Evolutionary conservation across 2,797 vertebrate species (phyloP).

Genomic region (Enteromius viviparus): DNA sequence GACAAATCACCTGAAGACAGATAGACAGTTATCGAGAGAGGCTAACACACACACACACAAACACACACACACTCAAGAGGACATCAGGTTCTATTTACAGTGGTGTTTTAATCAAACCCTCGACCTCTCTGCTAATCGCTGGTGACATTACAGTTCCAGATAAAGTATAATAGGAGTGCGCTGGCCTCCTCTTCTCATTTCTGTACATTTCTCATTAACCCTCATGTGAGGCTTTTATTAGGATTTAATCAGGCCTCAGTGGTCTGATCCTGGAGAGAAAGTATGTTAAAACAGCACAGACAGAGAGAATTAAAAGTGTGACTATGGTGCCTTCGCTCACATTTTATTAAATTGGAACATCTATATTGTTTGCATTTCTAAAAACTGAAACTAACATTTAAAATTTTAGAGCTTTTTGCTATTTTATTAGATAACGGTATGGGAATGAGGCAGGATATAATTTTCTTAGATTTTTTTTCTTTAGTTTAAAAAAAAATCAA

Average conservation of each 20-base stretch:
- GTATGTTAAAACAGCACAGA: constrained; percentile 17
- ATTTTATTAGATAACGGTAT: background rate
- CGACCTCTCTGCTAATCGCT: constrained; percentile 45
- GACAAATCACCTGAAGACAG: constrained; percentile 14
- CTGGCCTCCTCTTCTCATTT: constrained; percentile 39
- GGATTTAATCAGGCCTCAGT: constrained; percentile 52
- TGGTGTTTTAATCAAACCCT: constrained; percentile 51
- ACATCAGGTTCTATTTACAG: constrained; percentile 40
- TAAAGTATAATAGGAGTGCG: constrained; percentile 29
- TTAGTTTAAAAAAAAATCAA: background rate
- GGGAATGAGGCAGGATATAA: background rate
- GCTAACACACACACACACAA: constrained; percentile 49
- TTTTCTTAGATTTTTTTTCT: background rate
- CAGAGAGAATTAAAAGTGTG: constrained; percentile 10
- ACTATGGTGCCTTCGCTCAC: background rate
- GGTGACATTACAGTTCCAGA: constrained; percentile 46
- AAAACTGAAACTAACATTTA: background rate
- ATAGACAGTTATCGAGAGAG: constrained; percentile 1
- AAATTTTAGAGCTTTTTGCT: background rate
- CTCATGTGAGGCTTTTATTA: constrained; percentile 47
- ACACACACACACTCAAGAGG: constrained; percentile 28
- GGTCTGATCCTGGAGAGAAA: constrained; percentile 18
- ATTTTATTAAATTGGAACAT: background rate
- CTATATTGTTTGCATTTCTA: constrained; percentile 3
- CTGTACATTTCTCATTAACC: constrained; percentile 46